Evolutionary conservation across 2,888 invertebrate genomes (phyloP).

Genomic region (Pristionchus entomophagus): DNA sequence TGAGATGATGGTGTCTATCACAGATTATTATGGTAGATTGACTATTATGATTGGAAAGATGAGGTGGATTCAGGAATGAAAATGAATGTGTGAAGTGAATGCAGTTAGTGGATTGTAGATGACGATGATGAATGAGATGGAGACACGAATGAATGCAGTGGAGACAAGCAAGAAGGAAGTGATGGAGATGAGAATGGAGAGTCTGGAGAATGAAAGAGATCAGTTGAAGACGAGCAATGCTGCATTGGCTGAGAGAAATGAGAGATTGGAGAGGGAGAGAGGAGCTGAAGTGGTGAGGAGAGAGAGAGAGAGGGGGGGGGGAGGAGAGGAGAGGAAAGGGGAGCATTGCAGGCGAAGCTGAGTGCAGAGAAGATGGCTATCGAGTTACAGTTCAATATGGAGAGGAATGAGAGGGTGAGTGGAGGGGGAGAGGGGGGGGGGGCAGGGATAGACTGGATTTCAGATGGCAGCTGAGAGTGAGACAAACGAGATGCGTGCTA

Average conservation of each 20-base stretch:
- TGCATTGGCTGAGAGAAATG: conserved; percentile 36
- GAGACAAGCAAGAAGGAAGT: conserved; percentile 6
- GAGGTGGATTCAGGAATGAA: too few relatives aligned
- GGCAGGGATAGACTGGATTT: not conserved
- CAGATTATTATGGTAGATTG: too few relatives aligned
- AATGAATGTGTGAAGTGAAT: too few relatives aligned
- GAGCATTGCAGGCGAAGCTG: conserved; percentile 10
- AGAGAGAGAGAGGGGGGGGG: not conserved
- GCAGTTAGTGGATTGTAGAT: not conserved
- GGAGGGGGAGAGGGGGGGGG: not conserved
- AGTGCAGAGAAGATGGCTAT: conserved; percentile 14
- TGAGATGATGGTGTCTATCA: too few relatives aligned
- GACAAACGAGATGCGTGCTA: not conserved
- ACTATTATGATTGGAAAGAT: too few relatives aligned
- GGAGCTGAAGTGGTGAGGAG: conserved; percentile 23
- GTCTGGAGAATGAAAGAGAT: conserved; percentile 38
- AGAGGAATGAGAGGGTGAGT: conserved; percentile 28
- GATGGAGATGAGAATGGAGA: conserved; percentile 9
- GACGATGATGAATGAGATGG: conserved; percentile 6
- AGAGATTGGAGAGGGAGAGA: not conserved
- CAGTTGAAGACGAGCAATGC: conserved; percentile 43
- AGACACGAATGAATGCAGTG: not conserved
- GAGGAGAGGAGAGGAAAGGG: too few relatives aligned
- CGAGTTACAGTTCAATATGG: not conserved
- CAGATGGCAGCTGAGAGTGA: conserved; percentile 17